Percentiles rank a stretch among this genome's conserved stretches.
Conservation (phyloP, 2,113 vertebrate genomes). For the Ceyx cyanopectus region DNA sequence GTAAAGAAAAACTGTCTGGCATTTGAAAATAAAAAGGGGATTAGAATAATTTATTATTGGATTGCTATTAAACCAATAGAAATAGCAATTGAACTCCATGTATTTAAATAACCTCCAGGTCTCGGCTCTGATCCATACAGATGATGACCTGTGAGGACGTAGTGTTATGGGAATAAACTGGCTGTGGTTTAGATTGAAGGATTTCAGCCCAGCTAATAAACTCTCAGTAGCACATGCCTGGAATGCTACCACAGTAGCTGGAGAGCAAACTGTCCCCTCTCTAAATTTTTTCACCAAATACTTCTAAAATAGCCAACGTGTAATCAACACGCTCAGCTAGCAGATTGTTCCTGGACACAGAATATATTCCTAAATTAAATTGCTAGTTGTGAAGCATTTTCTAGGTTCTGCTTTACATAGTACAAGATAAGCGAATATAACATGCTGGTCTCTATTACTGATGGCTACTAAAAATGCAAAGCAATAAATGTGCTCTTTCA, state of each 20-base stretch:
- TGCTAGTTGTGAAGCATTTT: neutral
- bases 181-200: neutral
- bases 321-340: neutral
- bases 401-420: neutral
- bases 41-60: slow-evolving; percentile 12
- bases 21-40: neutral
- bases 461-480: neutral
- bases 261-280: neutral
- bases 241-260: neutral
- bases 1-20: neutral
- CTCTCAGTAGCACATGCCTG: neutral
- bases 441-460: neutral
- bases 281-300: neutral
- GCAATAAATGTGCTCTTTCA: neutral
- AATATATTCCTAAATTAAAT: slow-evolving; percentile 30
- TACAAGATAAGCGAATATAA: neutral
- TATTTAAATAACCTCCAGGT: neutral
- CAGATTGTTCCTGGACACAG: slow-evolving; percentile 5
- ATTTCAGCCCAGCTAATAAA: neutral
- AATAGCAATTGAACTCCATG: neutral
- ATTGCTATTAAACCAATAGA: neutral
- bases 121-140: neutral
- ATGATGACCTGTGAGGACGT: neutral
- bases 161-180: neutral
- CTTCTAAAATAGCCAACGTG: slow-evolving; percentile 20